phyloP scores from a whole-genome alignment of 2,113 vertebrate species.

The Brienomyrus longianalis region DNA sequence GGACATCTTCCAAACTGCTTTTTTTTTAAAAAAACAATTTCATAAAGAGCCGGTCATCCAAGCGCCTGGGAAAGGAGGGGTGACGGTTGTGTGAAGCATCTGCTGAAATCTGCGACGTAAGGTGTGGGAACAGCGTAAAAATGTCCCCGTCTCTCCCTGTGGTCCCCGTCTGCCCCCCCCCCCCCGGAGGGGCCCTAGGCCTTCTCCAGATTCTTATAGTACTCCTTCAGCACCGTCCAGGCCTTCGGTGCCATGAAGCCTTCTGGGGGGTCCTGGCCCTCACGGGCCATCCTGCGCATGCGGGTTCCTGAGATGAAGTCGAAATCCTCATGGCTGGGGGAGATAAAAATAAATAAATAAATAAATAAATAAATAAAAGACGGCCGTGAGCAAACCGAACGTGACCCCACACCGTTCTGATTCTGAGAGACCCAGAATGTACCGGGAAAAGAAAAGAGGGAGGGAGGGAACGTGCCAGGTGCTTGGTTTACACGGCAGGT shows the following conservation, averaged over 20 bases:
- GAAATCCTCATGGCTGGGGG: conserved; percentile 82
- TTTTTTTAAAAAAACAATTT: neutral
- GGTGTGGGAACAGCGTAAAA: too few relatives aligned
- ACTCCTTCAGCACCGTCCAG: conserved; percentile 87
- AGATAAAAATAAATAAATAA: neutral
- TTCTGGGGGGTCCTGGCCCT: conserved; percentile 85
- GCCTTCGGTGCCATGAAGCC: conserved; percentile 96
- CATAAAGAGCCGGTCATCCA: neutral
- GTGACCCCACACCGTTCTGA: neutral
- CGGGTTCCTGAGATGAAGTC: conserved; percentile 98
- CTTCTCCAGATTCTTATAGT: conserved; percentile 90
- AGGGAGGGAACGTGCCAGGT: neutral
- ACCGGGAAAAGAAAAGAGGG: neutral
- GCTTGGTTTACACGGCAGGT: neutral
- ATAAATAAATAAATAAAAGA: neutral
- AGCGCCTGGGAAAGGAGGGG: neutral
- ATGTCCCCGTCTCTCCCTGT: conserved; percentile 14
- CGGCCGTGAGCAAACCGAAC: neutral
- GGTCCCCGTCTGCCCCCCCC: conserved; percentile 44
- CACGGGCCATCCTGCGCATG: conserved; percentile 89
- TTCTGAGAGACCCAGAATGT: neutral
- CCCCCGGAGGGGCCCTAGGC: conserved; percentile 51
- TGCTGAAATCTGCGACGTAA: neutral
- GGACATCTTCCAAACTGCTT: neutral
- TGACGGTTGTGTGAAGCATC: neutral